A percentile compares a stretch with the other conserved stretches of the same genome.
Evolutionary conservation across 2,888 invertebrate genomes (phyloP).

Genomic region (Melinopterus prodromus): DNA sequence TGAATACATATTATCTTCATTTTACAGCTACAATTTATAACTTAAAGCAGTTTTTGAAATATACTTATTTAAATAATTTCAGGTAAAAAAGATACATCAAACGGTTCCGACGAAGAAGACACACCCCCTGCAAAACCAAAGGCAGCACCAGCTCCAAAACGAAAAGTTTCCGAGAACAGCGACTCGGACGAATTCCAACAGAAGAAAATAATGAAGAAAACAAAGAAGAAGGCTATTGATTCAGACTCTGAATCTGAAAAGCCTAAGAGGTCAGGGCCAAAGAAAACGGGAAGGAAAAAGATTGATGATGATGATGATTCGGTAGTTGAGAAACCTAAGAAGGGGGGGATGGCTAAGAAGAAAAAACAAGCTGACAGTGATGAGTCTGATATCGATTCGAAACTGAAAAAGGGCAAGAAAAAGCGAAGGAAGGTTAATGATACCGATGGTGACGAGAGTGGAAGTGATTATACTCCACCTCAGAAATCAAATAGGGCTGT

Average conservation of each 20-base stretch:
- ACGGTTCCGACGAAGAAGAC: slow-evolving; percentile 27
- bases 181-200: slow-evolving; percentile 39
- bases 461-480: slow-evolving; percentile 34
- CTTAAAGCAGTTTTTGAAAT: background rate
- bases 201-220: slow-evolving; percentile 39
- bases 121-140: background rate
- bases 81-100: slow-evolving; percentile 34
- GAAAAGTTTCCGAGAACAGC: slow-evolving; percentile 21
- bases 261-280: slow-evolving; percentile 43
- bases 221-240: slow-evolving; percentile 43
- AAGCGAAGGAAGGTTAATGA: slow-evolving; percentile 48
- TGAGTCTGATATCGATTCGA: slow-evolving; percentile 33
- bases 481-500: slow-evolving; percentile 44
- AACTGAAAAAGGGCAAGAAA: slow-evolving; percentile 48
- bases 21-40: background rate
- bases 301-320: slow-evolving; percentile 32
- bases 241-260: slow-evolving; percentile 34
- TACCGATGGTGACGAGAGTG: slow-evolving; percentile 36
- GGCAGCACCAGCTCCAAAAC: slow-evolving; percentile 10
- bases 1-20: background rate
- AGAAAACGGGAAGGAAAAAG: slow-evolving; percentile 27
- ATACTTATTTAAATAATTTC: background rate
- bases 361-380: slow-evolving; percentile 26
- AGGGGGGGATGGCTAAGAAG: slow-evolving; percentile 20
- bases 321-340: slow-evolving; percentile 23